These are phyloP conservation scores for Leptarthrus brevirostris DNA, from an alignment of 2,888 invertebrate species.

Conservation along the genomic window DNA sequence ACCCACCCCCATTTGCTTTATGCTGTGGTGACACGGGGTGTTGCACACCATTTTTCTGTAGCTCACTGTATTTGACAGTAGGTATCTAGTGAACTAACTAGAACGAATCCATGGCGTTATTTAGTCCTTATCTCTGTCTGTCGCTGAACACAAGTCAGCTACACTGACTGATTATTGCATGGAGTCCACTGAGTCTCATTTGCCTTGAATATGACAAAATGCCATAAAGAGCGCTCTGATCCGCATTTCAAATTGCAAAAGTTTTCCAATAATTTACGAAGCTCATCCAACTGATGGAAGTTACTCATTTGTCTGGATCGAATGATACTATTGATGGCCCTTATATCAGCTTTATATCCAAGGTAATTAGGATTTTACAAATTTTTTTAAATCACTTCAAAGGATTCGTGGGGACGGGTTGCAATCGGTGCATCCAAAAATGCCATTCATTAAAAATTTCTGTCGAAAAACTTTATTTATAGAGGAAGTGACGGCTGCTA, in stretches of 20 bases:
- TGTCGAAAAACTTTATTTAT: too few species aligned
- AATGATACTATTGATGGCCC: neutral
- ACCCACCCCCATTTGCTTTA: neutral
- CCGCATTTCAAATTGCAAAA: neutral
- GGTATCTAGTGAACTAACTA: slow-evolving; percentile 10
- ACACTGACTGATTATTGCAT: neutral
- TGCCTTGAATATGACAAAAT: too few species aligned
- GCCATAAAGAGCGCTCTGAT: neutral
- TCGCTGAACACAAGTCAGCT: slow-evolving; percentile 4
- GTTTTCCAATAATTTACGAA: slow-evolving; percentile 8
- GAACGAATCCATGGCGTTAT: neutral
- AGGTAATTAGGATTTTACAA: slow-evolving; percentile 22
- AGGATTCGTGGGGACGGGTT: too few species aligned
- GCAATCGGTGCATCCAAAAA: too few species aligned
- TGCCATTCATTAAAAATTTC: too few species aligned
- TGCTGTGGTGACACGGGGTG: slow-evolving; percentile 7
- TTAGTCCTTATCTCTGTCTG: neutral
- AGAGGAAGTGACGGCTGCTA: too few species aligned
- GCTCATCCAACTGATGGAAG: slow-evolving; percentile 1
- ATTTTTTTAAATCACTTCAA: neutral
- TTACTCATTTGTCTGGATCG: neutral
- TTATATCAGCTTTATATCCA: neutral
- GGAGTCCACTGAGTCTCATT: too few species aligned
- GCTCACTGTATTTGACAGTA: slow-evolving; percentile 19
- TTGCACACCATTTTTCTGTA: slow-evolving; percentile 17